A percentile compares a stretch with the other conserved stretches of the same genome.
phyloP scores from a whole-genome alignment of 2,113 vertebrate species.

The Haliaeetus leucogaster region DNA sequence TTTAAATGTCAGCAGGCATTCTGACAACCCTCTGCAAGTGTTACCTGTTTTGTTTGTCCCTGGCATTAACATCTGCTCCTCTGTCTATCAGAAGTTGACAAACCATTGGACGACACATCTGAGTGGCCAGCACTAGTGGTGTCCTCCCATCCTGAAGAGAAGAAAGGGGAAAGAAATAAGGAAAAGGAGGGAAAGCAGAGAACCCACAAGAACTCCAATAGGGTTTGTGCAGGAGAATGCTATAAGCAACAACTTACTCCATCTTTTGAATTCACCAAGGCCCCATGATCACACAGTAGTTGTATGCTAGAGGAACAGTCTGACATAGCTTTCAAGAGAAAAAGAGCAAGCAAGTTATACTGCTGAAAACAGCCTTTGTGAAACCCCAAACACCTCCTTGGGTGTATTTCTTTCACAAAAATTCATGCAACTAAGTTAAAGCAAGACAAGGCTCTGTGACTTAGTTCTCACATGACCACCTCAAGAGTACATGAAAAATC shows the following conservation, averaged over 20 bases:
- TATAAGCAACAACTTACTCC: slow-evolving; percentile 76
- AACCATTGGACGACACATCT: slow-evolving; percentile 90
- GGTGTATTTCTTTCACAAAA: accelerated
- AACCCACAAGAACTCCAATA: no score
- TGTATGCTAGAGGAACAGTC: slow-evolving; percentile 92
- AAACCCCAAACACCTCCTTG: not conserved
- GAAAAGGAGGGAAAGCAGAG: not conserved
- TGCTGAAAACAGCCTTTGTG: not conserved
- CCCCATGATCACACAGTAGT: slow-evolving; percentile 91
- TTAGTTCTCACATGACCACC: not conserved
- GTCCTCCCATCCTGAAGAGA: slow-evolving; percentile 87
- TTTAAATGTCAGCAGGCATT: not conserved
- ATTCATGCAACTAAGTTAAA: not conserved
- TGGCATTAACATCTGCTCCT: slow-evolving; percentile 84
- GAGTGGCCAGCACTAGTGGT: slow-evolving; percentile 91
- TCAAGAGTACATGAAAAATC: not conserved
- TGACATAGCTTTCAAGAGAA: slow-evolving; percentile 84
- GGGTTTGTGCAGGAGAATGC: not conserved
- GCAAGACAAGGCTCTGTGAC: not conserved
- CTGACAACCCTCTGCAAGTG: accelerated
- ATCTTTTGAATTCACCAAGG: slow-evolving; percentile 86
- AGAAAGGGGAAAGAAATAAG: not conserved
- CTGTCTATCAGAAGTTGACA: slow-evolving; percentile 91
- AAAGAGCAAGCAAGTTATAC: not conserved
- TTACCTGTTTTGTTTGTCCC: slow-evolving; percentile 95